phyloP scores from a whole-genome alignment of 2,888 invertebrate genomes.

The Andrena bicolor region DNA sequence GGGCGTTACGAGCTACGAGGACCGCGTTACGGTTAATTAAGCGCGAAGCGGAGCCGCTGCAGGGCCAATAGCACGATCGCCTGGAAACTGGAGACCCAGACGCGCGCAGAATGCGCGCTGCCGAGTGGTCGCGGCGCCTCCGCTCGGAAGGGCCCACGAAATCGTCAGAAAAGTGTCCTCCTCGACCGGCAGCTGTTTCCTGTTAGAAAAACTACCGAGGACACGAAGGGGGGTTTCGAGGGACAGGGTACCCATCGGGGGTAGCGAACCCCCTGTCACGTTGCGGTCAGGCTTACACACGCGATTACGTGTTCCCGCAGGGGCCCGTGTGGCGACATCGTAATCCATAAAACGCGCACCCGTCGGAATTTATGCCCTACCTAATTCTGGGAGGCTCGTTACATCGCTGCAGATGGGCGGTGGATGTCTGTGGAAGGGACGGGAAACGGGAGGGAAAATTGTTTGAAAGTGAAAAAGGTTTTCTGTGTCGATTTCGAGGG shows the following conservation, averaged over 20 bases:
- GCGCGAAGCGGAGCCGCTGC: constrained; percentile 55
- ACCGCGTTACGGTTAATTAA: constrained; percentile 73
- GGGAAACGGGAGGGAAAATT: not conserved
- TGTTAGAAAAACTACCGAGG: constrained; percentile 69
- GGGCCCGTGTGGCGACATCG: constrained; percentile 30
- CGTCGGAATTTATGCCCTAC: constrained; percentile 62
- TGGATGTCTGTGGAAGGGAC: constrained; percentile 3
- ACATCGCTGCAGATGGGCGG: constrained; percentile 34
- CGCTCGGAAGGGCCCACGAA: constrained; percentile 52
- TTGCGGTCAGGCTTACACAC: constrained; percentile 62
- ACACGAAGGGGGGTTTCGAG: constrained; percentile 15
- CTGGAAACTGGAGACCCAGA: constrained; percentile 68
- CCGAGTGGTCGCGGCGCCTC: not conserved
- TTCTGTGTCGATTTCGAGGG: not conserved
- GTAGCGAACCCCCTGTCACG: constrained; percentile 35
- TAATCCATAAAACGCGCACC: constrained; percentile 66
- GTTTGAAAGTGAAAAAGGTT: not conserved
- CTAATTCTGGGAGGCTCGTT: constrained; percentile 69
- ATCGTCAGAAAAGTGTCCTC: constrained; percentile 73
- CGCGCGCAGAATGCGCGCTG: constrained; percentile 34
- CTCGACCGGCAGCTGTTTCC: constrained; percentile 79
- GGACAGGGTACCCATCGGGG: constrained; percentile 27
- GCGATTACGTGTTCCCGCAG: constrained; percentile 56
- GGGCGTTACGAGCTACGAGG: constrained; percentile 63
- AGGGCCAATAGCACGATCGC: constrained; percentile 47